Base-by-base conservation (phyloP, 2,888 invertebrate genomes). In the Eustalomyia histrio region DNA sequence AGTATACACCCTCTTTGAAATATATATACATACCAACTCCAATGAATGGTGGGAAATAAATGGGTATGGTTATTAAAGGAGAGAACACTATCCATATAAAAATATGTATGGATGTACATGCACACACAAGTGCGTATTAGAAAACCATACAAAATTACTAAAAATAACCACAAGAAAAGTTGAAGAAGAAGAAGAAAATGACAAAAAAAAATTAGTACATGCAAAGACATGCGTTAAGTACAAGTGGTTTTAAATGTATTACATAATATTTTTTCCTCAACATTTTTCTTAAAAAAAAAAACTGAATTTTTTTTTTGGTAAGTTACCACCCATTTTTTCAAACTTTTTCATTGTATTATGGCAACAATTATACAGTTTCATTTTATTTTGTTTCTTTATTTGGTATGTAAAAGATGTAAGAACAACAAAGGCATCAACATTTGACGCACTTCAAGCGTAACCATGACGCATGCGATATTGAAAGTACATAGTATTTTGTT, bases 271-370 rank as follows among this genome's bases (percentile, higher is more conserved):
- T 71, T 61, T 21, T 60, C 12, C 12, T 63, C 7, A 52, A 60
- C 53, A 63, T 53, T 52, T n/a, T 47, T 47, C 43, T n/a, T 47
- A 14, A 1, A 47, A 47, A 47, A 14, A 1, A 47, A 47, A 47
- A 47, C 6, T n/a, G n/a, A 47, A n/a, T 47, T 2, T 33, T 16
- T 17, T 71, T 33, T 67, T 80, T 64, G 47, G 47, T 52, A 72
- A 72, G 84, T 84, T 84, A 82, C 84, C 87, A 85, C 85, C 87
- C 86, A 86, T 83, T 85, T 83, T 83, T 73, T 33, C 33, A 55
- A 81, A 78, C 57, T 78, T 69, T 53, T n/a, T 63, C 18, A 7
- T 50, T 47, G 47, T 65, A 60, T 12, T 68, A 52, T 73, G 71
- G 78, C n/a, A 35, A 14, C 71, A 76, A 57, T 76, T 72, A 67